Base-by-base conservation (phyloP, 2,113 vertebrate genomes). In the Rhinolophus ferrumequinum region DNA sequence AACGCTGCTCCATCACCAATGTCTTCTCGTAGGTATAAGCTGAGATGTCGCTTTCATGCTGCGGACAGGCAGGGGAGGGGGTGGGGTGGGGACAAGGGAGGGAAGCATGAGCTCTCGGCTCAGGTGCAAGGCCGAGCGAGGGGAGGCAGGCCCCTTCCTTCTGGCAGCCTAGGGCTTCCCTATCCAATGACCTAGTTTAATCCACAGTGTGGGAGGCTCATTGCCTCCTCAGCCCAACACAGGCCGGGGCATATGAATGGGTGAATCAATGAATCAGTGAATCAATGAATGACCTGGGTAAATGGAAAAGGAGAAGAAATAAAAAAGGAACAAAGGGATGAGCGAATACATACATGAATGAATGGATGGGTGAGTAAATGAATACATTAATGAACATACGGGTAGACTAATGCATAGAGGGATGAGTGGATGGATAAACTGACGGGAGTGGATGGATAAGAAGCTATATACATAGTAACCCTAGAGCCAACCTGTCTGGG, bases 1-100 rank as follows among this genome's bases (percentile, higher is more conserved):
- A 99, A 19, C 99, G 98, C 88, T 99, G 99, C 96, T 99, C 99
- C 99, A 99, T 99, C 98, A 99, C 99, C 97, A 99, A 94, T 0
- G 99, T 99, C 98, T 99, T 99, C 98, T 99, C 99, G 0, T 99
- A 99, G 30, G 99, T 99, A 98, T 99, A 99, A 93, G 99, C 99
- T 0, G 99, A 99, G 97, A 99, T 99, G 98, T 99, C 99, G 0
- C 99, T 99, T 98, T 99, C 99, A 0, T 99, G 99, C 99, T 99
- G 93, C 2, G 24, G 79, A 64, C 28, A 88, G 72, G 41, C 30
- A 35, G 35, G 28, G 33, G 38, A 0, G 80, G 77, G 35, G 70
- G 15, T 1, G 18, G n/a, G 35, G 30, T 22, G 54, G 88, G 64
- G n/a, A 33, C 69, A 33, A 47, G 15, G 50, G 58, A 91, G 52